Conservation (phyloP, 2,113 vertebrate species). For the Quiscalus mexicanus region DNA sequence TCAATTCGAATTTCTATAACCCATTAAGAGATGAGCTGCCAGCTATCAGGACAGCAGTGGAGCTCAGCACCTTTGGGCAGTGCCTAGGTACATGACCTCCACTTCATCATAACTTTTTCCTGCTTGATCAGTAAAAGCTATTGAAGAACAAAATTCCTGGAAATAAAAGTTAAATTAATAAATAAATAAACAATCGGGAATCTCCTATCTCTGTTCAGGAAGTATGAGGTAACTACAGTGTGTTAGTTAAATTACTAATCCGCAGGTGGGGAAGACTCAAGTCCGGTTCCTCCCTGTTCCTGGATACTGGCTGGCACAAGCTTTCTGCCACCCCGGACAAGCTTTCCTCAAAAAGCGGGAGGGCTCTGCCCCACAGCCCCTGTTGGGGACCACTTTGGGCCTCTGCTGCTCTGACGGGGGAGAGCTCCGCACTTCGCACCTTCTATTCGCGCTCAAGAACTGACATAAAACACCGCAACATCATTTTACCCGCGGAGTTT, state of each 20-base stretch:
- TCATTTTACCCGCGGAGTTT: not conserved
- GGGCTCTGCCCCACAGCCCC: not conserved
- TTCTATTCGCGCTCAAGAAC: not conserved
- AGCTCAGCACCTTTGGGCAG: not conserved
- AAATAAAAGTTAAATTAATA: not conserved
- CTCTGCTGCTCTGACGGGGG: fast-evolving
- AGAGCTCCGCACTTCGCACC: not conserved
- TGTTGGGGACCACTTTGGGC: fast-evolving
- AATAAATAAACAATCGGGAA: not conserved
- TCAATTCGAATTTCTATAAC: not conserved
- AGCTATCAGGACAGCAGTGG: not conserved
- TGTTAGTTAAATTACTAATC: not conserved
- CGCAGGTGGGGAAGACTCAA: not conserved
- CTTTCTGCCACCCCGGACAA: not conserved
- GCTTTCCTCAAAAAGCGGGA: not conserved
- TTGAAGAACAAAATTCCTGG: not conserved
- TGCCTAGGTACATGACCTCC: not conserved
- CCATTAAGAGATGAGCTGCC: not conserved
- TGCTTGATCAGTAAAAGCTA: not conserved
- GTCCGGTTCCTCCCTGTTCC: fast-evolving
- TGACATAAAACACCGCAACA: fast-evolving
- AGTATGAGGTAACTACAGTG: not conserved
- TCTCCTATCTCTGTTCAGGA: not conserved
- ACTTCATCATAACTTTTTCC: not conserved
- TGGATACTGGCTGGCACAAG: not conserved